Conservation (phyloP, 2,113 vertebrate species). For the Cyanoderma ruficeps region DNA sequence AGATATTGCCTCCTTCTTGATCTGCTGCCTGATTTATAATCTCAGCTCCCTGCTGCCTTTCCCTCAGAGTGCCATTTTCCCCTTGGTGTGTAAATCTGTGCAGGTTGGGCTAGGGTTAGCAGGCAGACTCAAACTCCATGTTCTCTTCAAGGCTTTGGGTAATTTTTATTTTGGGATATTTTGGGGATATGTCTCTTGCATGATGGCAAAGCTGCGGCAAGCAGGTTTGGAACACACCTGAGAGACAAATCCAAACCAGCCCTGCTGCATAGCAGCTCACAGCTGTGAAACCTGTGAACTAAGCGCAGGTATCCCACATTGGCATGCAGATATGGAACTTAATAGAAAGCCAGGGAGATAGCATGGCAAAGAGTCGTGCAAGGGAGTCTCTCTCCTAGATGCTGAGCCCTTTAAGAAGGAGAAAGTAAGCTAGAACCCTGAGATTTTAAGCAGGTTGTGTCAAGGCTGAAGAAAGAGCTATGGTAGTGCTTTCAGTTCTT, state of each 20-base stretch:
- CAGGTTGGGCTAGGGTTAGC: background rate
- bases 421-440: background rate
- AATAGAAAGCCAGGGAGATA: background rate
- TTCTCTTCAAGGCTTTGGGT: background rate
- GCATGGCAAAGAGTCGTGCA: background rate
- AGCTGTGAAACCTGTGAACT: slow-evolving; percentile 23
- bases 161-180: background rate
- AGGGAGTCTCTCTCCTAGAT: background rate
- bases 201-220: background rate
- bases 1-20: background rate
- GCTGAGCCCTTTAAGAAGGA: slow-evolving; percentile 16
- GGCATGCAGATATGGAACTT: background rate
- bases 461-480: background rate
- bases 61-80: background rate
- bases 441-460: background rate
- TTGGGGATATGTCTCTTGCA: background rate
- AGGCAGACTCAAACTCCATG: background rate
- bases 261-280: background rate
- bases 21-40: slow-evolving; percentile 10
- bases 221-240: background rate
- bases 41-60: background rate
- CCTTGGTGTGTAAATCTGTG: background rate
- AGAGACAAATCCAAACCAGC: slow-evolving; percentile 25
- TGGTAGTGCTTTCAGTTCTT: background rate
- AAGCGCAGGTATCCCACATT: background rate